phyloP scores from a whole-genome alignment of 2,888 invertebrate species.

The Electrophaes corylata region DNA sequence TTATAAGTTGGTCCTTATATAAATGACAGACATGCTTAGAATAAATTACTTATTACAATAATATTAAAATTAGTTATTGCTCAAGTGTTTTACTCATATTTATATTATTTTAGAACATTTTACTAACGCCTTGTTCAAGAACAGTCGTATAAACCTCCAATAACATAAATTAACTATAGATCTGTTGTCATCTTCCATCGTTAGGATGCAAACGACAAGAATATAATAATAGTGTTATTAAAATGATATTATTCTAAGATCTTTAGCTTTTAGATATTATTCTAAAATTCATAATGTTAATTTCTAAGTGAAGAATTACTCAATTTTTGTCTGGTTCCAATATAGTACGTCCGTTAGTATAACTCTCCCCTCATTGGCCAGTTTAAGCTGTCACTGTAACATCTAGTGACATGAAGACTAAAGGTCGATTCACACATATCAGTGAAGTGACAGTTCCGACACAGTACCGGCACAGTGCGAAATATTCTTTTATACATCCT shows the following conservation, averaged over 20 bases:
- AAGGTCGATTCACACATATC: too few relatives aligned
- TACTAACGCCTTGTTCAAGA: background rate
- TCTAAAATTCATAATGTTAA: constrained; percentile 12
- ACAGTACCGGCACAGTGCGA: too few relatives aligned
- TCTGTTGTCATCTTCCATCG: background rate
- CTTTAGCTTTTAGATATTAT: too few relatives aligned
- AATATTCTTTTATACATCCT: too few relatives aligned
- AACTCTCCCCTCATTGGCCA: too few relatives aligned
- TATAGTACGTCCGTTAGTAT: too few relatives aligned
- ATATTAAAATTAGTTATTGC: constrained; percentile 19
- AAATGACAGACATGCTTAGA: constrained; percentile 9
- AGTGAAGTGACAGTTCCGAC: too few relatives aligned
- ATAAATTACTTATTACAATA: constrained; percentile 13
- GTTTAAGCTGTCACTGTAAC: too few relatives aligned
- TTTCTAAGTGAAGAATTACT: constrained; percentile 14
- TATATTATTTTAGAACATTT: constrained; percentile 6
- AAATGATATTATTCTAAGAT: background rate
- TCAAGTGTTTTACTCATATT: constrained; percentile 3
- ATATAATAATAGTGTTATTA: background rate
- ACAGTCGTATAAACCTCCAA: background rate
- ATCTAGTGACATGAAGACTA: too few relatives aligned
- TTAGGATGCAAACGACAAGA: background rate
- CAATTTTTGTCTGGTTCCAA: too few relatives aligned
- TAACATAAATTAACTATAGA: background rate
- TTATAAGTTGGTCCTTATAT: constrained; percentile 2